Evolutionary conservation across 2,797 vertebrate species (phyloP), one percentile per base, ranked within the genome.

Genomic region (Petrocephalus schoutedeni): DNA sequence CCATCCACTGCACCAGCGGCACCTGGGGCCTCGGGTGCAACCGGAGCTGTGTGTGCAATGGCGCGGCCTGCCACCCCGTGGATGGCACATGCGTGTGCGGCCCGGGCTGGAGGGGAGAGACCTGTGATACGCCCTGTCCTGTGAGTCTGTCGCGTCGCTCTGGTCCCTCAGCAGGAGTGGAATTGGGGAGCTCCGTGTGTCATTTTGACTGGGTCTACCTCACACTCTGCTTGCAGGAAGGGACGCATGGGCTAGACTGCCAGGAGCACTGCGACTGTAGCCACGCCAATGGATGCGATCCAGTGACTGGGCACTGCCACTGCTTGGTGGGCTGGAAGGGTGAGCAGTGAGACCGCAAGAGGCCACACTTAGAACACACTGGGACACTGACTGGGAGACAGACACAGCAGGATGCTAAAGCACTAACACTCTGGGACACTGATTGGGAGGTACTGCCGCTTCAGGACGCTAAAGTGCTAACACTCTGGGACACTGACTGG

Each of bases 251-350:
- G 84, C 93, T 98, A 90, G 97, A 98, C 89, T 99, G 98, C 92
- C 96, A 95, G 0, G 97, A 98, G 90, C 96, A 49, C 49, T 99
- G 98, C 91, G 98, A 99, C 93, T 99, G 98, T 85, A 97, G 94
- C 94, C 98, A 99, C 0, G 98, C 98, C 0, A 96, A 98, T 1
- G 97, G 98, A 86, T 99, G 98, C 0, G 97, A 99, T 84, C 95
- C 97, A 7, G 91, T 98, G 92, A 98, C 96, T 0, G 98, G 98
- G 1, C 96, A 97, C 92, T 99, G 98, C 92, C 98, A 95, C 93
- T 99, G 98, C 92, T 95, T 98, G 21, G 96, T 98, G 0, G 98
- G 98, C 41, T 99, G 98, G 98, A 99, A 98, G 96, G 98, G 98
- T 99, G 93, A 95, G 93, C 92, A 58, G 85, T 89, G 19, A 82